phyloP scores from a whole-genome alignment of 2,113 vertebrate species.

The Genyomyrus donnyi region DNA sequence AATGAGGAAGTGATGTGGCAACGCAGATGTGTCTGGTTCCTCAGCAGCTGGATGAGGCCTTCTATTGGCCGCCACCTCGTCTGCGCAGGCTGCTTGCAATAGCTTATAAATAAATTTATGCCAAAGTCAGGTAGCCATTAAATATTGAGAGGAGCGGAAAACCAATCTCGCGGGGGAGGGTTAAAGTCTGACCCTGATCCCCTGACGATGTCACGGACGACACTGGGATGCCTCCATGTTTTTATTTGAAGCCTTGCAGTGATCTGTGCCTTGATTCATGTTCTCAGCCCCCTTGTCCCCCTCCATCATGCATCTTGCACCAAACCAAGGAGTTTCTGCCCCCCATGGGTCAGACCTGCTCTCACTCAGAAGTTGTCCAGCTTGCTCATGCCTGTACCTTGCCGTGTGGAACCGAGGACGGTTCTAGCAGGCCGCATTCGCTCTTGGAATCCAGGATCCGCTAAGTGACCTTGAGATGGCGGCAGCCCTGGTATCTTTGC shows the following conservation, averaged over 20 bases:
- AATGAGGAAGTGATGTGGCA: conserved; percentile 35
- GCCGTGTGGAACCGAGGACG: not conserved
- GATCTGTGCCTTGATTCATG: not conserved
- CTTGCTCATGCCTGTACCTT: not conserved
- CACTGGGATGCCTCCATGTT: not conserved
- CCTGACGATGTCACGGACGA: too few species aligned
- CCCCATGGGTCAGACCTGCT: not conserved
- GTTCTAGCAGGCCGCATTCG: not conserved
- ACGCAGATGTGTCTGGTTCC: conserved; percentile 44
- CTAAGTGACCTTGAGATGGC: conserved; percentile 29
- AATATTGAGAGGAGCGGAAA: conserved; percentile 61
- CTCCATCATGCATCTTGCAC: not conserved
- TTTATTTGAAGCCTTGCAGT: not conserved
- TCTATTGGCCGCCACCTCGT: conserved; percentile 28
- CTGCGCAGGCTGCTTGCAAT: conserved; percentile 45
- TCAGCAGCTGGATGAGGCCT: conserved; percentile 12
- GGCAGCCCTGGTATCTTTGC: conserved; percentile 14
- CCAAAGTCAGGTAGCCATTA: conserved; percentile 46
- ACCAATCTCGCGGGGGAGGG: conserved; percentile 36
- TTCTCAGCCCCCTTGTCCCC: not conserved
- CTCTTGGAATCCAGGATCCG: not conserved
- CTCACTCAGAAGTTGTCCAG: not conserved
- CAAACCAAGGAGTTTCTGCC: not conserved
- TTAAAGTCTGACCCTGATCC: not conserved
- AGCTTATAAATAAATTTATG: conserved; percentile 58